Percentiles rank a stretch among this genome's conserved stretches.
These are phyloP conservation scores for Drosophila koepferae DNA, from an alignment of 2,888 invertebrate genomes.

Conservation along the genomic window DNA sequence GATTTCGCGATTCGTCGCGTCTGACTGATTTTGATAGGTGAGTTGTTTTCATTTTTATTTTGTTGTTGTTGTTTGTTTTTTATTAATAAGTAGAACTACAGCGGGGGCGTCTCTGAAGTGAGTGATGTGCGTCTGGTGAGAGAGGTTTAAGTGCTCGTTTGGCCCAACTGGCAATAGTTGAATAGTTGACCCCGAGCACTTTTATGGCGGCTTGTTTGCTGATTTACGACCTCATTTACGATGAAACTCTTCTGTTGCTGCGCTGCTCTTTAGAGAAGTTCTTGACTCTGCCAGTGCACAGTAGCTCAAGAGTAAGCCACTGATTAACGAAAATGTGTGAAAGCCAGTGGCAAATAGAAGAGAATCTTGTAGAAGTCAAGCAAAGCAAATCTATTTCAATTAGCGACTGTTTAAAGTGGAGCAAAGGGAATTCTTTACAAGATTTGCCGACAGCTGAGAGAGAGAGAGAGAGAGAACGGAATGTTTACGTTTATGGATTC, in stretches of 20 bases:
- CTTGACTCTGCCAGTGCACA: constrained; percentile 34
- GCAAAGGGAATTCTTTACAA: constrained; percentile 8
- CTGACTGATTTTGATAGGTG: constrained; percentile 97
- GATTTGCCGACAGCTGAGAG: constrained; percentile 1
- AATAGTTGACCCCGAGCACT: constrained; percentile 49
- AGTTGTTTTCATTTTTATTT: constrained; percentile 49
- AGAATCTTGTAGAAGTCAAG: background rate
- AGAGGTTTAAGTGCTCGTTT: constrained; percentile 14
- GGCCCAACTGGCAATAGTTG: constrained; percentile 34
- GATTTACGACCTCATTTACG: constrained; percentile 76
- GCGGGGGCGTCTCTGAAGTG: background rate
- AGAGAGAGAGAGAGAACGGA: too few species aligned
- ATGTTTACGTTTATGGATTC: too few species aligned
- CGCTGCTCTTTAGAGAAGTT: background rate
- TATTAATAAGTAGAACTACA: constrained; percentile 15
- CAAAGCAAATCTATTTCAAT: constrained; percentile 30
- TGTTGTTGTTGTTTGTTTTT: background rate
- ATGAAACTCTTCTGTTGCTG: constrained; percentile 37
- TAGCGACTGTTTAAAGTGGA: constrained; percentile 34
- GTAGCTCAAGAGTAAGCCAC: constrained; percentile 60
- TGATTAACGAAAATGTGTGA: constrained; percentile 80
- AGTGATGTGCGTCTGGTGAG: background rate
- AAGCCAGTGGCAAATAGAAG: constrained; percentile 39
- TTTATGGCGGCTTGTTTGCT: constrained; percentile 66
- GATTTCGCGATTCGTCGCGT: constrained; percentile 98